Evolutionary conservation across 2,888 invertebrate species (phyloP), one percentile per base, ranked within the genome.

Genomic region (Cyclophora punctaria): DNA sequence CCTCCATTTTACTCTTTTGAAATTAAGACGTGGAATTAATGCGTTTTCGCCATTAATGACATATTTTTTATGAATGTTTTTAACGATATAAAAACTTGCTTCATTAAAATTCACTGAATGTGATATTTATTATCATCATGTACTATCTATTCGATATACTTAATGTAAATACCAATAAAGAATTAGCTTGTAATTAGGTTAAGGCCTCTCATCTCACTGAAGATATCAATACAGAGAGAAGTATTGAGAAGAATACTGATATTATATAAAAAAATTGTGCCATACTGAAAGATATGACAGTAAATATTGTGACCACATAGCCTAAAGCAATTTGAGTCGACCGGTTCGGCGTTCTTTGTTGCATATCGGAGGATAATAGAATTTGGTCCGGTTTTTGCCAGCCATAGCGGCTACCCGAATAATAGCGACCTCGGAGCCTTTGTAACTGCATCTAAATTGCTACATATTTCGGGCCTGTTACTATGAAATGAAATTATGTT

Each of bases 281-380:
- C 78, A 75, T 78, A 78, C 75, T 71, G 58, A 65, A 71, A 67
- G 71, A 71, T 76, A 78, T 67, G 69, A 69, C 71, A 75, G 77
- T 81, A 85, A 83, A 84, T 83, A 83, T 78, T 79, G 83, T 77
- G 83, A 79, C 20, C 20, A 74, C 80, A 74, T 76, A 79, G 78
- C 81, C 78, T 86, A 87, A 85, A 88, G 86, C 88, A 88, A 88
- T 88, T 87, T 85, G 79, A 74, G 77, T 75, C 81, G 80, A 76
- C 76, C 73, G 70, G 75, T 68, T 70, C 75, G 74, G 83, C 74
- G 87, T 84, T 85, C 88, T 88, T 86, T 86, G 88, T 87, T 87
- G 86, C 82, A 85, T 87, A 87, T 87, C 81, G 80, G 76, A 69
- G 75, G 73, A 85, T 87, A 88, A 88, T 87, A 86, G 88, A 88